These are phyloP conservation scores for Drosophila antonietae DNA, from an alignment of 2,888 invertebrate species.

Conservation along the genomic window DNA sequence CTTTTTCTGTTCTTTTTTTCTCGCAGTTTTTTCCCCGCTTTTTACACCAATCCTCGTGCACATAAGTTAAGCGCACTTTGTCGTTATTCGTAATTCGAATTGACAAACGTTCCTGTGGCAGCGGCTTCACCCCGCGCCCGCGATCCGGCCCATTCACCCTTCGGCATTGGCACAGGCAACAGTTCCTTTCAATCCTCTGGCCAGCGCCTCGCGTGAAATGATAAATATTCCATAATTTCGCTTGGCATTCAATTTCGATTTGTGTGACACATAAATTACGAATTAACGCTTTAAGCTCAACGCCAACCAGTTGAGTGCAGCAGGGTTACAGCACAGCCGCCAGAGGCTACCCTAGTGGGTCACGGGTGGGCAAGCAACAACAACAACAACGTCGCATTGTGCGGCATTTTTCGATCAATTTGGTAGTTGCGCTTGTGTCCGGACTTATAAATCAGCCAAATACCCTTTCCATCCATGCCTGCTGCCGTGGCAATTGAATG, in stretches of 20 bases:
- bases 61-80: slow-evolving; percentile 81
- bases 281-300: slow-evolving; percentile 85
- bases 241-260: slow-evolving; percentile 84
- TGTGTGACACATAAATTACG: slow-evolving; percentile 85
- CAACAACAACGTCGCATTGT: slow-evolving; percentile 32
- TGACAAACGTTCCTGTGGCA: slow-evolving; percentile 73
- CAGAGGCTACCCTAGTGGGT: slow-evolving; percentile 44
- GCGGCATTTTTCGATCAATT: slow-evolving; percentile 51
- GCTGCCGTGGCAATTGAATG: neutral
- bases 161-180: slow-evolving; percentile 13
- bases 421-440: slow-evolving; percentile 32
- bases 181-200: slow-evolving; percentile 24
- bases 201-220: slow-evolving; percentile 74
- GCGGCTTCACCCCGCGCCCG: slow-evolving; percentile 32
- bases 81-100: slow-evolving; percentile 82
- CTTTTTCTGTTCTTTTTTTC: slow-evolving; percentile 41
- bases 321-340: slow-evolving; percentile 4
- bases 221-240: slow-evolving; percentile 85
- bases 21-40: slow-evolving; percentile 17
- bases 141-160: neutral
- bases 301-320: slow-evolving; percentile 31
- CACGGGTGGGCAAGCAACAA: slow-evolving; percentile 50
- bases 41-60: slow-evolving; percentile 40
- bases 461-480: neutral
- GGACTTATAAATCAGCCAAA: slow-evolving; percentile 43